These are phyloP conservation scores for Oeneis ivallda DNA, from an alignment of 2,888 invertebrate species.

Conservation along the genomic window DNA sequence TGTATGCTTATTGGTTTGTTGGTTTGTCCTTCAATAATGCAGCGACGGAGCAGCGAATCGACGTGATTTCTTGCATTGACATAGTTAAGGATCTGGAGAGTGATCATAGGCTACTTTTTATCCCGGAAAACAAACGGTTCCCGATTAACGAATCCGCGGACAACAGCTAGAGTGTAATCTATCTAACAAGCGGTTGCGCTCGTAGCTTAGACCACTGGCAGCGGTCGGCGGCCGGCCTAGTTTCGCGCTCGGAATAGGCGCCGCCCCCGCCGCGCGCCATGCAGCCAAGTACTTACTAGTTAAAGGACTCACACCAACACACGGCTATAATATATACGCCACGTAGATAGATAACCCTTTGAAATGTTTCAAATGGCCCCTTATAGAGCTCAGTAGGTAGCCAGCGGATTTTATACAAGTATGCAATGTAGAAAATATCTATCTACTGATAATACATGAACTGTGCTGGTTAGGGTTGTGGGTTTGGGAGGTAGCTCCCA, in stretches of 20 bases:
- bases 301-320: constrained; percentile 64
- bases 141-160: too few species aligned
- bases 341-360: constrained; percentile 41
- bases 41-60: too few species aligned
- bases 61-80: too few species aligned
- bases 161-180: too few species aligned
- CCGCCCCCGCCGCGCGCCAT: constrained; percentile 74
- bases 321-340: constrained; percentile 41
- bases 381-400: constrained; percentile 29
- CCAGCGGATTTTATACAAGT: constrained; percentile 19
- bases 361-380: constrained; percentile 41
- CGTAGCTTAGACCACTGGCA: constrained; percentile 44
- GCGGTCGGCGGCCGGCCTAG: constrained; percentile 80
- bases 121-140: too few species aligned
- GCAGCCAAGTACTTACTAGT: constrained; percentile 66
- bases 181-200: constrained; percentile 25
- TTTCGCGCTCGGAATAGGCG: constrained; percentile 78
- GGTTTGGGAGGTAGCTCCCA: too few species aligned
- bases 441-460: too few species aligned
- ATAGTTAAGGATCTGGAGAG: too few species aligned
- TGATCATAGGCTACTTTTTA: too few species aligned
- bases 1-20: too few species aligned
- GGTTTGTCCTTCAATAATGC: too few species aligned
- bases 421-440: neutral
- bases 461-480: too few species aligned